Evolutionary conservation across 2,797 vertebrate species (phyloP), one percentile per base, ranked within the genome.

Genomic region (Helicolenus hilgendorfi): DNA sequence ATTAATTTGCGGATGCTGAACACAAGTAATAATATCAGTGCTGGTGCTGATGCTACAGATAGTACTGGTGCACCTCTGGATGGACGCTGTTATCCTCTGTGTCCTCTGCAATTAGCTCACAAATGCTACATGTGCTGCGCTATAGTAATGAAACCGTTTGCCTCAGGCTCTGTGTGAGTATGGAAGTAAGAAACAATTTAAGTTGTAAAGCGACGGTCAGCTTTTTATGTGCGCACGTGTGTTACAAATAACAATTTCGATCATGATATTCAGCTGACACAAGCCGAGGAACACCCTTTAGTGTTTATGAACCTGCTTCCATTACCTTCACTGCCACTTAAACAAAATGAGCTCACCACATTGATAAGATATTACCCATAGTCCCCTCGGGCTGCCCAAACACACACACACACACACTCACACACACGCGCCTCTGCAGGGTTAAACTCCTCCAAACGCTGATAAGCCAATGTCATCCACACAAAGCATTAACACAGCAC

Each of bases 381-480:
- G 18, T 73, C 38, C 72, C 83, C 73, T 75, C 2, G 3, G 90
- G 84, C 9, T 58, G 49, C 56, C 79, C 36, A 62, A 65, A 77
- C 41, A 60, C n/a, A 68, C 53, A 64, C 59, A 53, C 69, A 67
- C 62, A 60, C 38, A 58, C 84, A 49, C n/a, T n/a, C 59, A 68
- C 27, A 72, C 41, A 67, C 79, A 81, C 83, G 35, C 41, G 56
- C 68, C 20, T 59, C 45, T 49, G 45, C 78, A 41, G 87, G 90
- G 76, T 89, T 89, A 83, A 93, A 94, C 84, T 53, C 76, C 35
- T 49, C 88, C 72, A 87, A 92, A 94, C 20, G 73, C 77, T 94
- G 96, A 97, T 96, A 96, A 97, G 95, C 90, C 91, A 92, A 94
- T 92, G 96, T 95, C 96, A 95, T 92, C 94, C 90, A 81, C 84